Base-by-base conservation (phyloP, 2,888 invertebrate species). In the Junonia oenone region DNA sequence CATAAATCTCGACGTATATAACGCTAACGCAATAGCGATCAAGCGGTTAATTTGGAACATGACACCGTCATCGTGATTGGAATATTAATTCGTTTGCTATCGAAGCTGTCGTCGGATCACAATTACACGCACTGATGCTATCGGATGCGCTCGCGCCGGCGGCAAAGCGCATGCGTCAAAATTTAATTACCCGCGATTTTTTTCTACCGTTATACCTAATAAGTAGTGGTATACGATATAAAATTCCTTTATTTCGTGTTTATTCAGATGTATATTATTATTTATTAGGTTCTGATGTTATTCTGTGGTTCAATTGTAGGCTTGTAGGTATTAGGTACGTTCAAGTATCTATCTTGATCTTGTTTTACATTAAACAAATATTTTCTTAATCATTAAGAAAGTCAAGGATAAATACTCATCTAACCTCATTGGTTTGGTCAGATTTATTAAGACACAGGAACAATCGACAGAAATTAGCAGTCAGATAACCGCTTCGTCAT, bases 101-200 rank as follows among this genome's bases (percentile, higher is more conserved):
- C 49, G 45, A 17, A 47, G 49, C 55, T 69, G 71, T 73, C 72
- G 66, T 70, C 75, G 61, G 69, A 60, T 69, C 61, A 72, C 71
- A 76, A 80, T 81, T 78, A 81, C 76, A 79, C 65, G 73, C 69
- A 62, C 63, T 68, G 80, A 83, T 80, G 71, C 62, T 79, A 83
- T 82, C 82, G 66, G 63, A 63, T 63, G 68, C 65, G 67, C 64
- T 58, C 53, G 68, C 64, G 66, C 68, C 56, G 69, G 65, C 64
- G 72, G 69, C 70, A 71, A 69, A 65, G 60, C 63, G 66, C 64
- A 65, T 71, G 76, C 73, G 73, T 77, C 75, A 74, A 81, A 78
- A 82, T 79, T 83, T 82, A 83, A 85, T 84, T 82, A 83, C 72
- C 75, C 71, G 74, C 77, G 66, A 82, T 81, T 80, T 84, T 72